Evolutionary conservation across 2,797 vertebrate genomes (phyloP), one percentile per base, ranked within the genome.

Genomic region (Onychomys leucogaster): DNA sequence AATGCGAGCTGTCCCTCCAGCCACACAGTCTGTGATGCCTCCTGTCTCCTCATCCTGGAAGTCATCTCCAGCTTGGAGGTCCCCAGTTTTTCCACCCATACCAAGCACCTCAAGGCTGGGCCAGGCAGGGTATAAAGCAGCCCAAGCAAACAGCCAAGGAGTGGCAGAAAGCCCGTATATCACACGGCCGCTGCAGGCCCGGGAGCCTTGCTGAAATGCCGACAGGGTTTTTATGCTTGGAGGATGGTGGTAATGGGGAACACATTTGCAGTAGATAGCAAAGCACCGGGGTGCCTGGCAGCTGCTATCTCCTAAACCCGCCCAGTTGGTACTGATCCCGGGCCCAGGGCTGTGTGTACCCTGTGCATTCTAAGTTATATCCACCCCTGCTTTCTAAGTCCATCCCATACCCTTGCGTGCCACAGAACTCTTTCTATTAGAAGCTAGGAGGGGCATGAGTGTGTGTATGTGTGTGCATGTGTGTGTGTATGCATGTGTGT

Each of bases 211-310:
- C 34, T 80, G 97, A 95, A 94, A 96, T 94, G 97, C 82, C 4
- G 85, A 97, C 97, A 97, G 95, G 55, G 14, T 90, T 95, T 80
- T 80, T 90, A 65, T 83, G 94, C 96, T 57, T 27, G 67, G 67
- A 86, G 93, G 57, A 61, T 65, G 11, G 61, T 25, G 67, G 84
- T 97, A 97, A 97, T 95, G 94, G 97, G 94, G 96, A 97, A 94
- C 97, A 97, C 84, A 95, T 97, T 97, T 93, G 84, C 57, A 90
- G 89, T 91, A 93, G 95, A 80, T 16, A 89, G 9, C 43, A 12
- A 84, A 19, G 94, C 94, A 75, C 61, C 25, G 2, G 96, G 94
- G 97, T 90, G 77, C 93, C 97, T 90, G 94, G 71, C 17, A 34
- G 96, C n/a, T 67, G 88, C 77, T 32, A 0, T 23, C 59, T 63